Conservation (phyloP, 2,797 vertebrate genomes). For the Cygnus olor region DNA sequence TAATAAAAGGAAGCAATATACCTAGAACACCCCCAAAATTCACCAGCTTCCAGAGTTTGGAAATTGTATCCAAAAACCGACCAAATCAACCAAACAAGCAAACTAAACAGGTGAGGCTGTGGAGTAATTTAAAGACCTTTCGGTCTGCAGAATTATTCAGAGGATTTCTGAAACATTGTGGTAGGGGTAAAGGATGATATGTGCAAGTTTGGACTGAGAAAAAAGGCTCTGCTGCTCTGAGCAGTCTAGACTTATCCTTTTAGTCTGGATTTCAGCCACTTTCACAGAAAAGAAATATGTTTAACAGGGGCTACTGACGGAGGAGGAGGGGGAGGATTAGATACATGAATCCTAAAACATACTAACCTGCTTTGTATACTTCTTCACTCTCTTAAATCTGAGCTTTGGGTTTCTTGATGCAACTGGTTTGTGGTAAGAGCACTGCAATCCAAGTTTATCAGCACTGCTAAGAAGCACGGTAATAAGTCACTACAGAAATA, state of each 20-base stretch:
- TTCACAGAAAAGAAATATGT: not conserved
- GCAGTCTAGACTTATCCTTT: not conserved
- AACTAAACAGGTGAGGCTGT: not conserved
- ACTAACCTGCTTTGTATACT: not conserved
- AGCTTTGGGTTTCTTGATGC: not conserved
- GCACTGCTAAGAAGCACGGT: slow-evolving; percentile 8
- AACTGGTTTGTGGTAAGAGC: not conserved
- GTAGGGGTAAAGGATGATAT: not conserved
- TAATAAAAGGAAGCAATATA: not conserved
- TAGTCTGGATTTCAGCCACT: not conserved
- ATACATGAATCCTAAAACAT: not conserved
- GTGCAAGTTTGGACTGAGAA: not conserved
- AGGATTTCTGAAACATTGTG: not conserved
- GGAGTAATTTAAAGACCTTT: not conserved
- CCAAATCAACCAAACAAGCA: too few relatives aligned
- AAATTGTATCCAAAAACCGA: not conserved
- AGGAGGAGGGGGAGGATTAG: not conserved
- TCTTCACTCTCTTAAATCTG: not conserved
- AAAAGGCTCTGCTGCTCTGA: not conserved
- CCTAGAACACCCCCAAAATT: not conserved
- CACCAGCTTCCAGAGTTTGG: not conserved
- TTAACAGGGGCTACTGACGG: not conserved
- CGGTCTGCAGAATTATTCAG: not conserved
- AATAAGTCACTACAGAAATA: slow-evolving; percentile 63
- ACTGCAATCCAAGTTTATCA: slow-evolving; percentile 22